Base-by-base conservation (phyloP, 1,140 invertebrate genomes). In the Potamilus streckersoni region DNA sequence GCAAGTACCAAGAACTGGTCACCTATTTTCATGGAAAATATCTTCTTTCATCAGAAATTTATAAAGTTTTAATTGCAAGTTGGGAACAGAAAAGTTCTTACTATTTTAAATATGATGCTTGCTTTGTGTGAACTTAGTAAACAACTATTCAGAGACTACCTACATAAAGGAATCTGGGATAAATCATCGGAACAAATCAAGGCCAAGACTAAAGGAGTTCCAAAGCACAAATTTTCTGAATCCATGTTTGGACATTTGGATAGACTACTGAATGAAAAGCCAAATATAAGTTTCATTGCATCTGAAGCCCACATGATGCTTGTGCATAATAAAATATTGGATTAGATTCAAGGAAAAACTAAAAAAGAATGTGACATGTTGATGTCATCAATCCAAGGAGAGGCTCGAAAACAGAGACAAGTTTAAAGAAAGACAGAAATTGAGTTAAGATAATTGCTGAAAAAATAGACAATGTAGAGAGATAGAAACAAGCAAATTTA, bases 181-280 rank as follows among this genome's bases (percentile, higher is more conserved):
- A 20, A 65, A 13, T 14, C 2, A 56, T 55, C 71, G 1, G 63
- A 73, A 8, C 13, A 14, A 65, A 27, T 65, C 5, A 56, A 64
- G 56, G 49, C 57, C 1, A 73, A 55, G 56, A 73, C 63, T 58
- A 27, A 58, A 14, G 17, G 64, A 11, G 38, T 58, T 1, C 71
- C 49, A 13, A 64, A 73, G 8, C 71, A 69, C 6, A 56, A 69
- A 23, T 69, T 69, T 69, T 17, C 14, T 1, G 62, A 73, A 67
- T 38, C 71, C 23, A 58, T 73, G 2, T 65, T 73, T 67, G 71
- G 71, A 20, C 63, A 73, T 59, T 58, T 73, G 63, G 71, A 67
- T 55, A 20, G 64, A 27, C 38, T 73, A 59, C 23, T 23, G 23
- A 23, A 23, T 23, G 23, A 23, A 2, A 23, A 23, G 1, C 23